Conservation (phyloP, 2,888 invertebrate species). For the Drosophila colorata region DNA sequence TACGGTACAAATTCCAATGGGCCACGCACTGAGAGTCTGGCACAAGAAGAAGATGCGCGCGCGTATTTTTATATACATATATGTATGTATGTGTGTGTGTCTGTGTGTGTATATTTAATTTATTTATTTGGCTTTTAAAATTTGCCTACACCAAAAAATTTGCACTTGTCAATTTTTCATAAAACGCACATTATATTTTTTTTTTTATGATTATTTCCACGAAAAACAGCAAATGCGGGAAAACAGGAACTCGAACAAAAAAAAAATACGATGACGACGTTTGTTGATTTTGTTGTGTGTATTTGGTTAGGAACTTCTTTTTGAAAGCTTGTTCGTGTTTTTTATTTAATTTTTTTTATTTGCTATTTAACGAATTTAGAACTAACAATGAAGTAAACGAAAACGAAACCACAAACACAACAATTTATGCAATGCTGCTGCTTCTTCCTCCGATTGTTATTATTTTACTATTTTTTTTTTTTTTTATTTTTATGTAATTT, state of each 20-base stretch:
- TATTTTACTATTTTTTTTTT: constrained; percentile 33
- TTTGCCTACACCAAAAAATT: constrained; percentile 35
- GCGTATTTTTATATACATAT: constrained; percentile 57
- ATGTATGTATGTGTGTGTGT: constrained; percentile 11
- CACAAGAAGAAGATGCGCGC: constrained; percentile 64
- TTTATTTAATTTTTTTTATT: constrained; percentile 1
- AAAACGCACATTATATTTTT: constrained; percentile 30
- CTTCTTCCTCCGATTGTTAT: constrained; percentile 16
- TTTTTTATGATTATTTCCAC: constrained; percentile 44
- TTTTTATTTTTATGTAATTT: constrained; percentile 70
- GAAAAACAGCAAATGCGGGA: constrained; percentile 21
- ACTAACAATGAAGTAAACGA: constrained; percentile 43
- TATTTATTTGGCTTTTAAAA: constrained; percentile 45
- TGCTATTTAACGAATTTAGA: constrained; percentile 42
- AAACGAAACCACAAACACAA: constrained; percentile 56
- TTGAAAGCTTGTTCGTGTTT: constrained; percentile 38
- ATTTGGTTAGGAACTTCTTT: constrained; percentile 60
- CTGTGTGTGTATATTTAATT: constrained; percentile 33
- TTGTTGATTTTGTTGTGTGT: constrained; percentile 31
- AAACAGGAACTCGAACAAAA: constrained; percentile 46
- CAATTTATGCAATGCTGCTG: constrained; percentile 52
- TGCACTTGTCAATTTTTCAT: constrained; percentile 24
- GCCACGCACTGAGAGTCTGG: constrained; percentile 60
- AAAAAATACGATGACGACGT: constrained; percentile 50
- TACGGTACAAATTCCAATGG: constrained; percentile 80